Percentiles rank a stretch among this genome's conserved stretches.
phyloP scores from a whole-genome alignment of 1,140 invertebrate species.

The Drosophila kohkoa region DNA sequence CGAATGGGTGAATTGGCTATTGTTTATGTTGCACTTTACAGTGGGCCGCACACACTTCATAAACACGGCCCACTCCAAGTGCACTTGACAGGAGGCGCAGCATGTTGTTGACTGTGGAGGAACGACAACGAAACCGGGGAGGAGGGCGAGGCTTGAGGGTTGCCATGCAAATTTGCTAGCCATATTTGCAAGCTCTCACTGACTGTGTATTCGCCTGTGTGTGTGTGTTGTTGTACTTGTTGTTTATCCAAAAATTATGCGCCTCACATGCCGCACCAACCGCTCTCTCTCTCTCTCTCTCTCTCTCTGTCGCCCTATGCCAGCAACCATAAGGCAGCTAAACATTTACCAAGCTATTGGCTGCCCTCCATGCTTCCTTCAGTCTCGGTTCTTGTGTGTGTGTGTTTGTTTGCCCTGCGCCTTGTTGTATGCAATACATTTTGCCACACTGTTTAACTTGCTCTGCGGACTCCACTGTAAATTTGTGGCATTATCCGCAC shows the following conservation, averaged over 20 bases:
- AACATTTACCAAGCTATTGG: conserved; percentile 74
- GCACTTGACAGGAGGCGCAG: conserved; percentile 56
- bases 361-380: conserved; percentile 29
- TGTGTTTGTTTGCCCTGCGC: conserved; percentile 29
- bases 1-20: conserved; percentile 38
- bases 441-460: conserved; percentile 52
- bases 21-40: conserved; percentile 78
- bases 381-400: background rate
- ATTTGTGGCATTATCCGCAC: conserved; percentile 40
- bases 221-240: conserved; percentile 49
- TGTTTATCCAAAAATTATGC: conserved; percentile 80
- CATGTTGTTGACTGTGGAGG: conserved; percentile 18
- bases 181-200: conserved; percentile 61
- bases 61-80: conserved; percentile 67
- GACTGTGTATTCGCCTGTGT: conserved; percentile 15
- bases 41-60: conserved; percentile 50
- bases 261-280: conserved; percentile 49
- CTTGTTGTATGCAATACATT: conserved; percentile 50
- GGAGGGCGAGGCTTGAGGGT: conserved; percentile 15
- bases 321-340: conserved; percentile 53
- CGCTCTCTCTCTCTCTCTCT: no score
- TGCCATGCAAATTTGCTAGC: conserved; percentile 67
- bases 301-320: background rate
- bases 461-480: conserved; percentile 23
- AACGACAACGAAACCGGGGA: background rate